Evolutionary conservation across 35 echinoderm and acorn worm species (phyloP).

Genomic region (Antedon bifida): DNA sequence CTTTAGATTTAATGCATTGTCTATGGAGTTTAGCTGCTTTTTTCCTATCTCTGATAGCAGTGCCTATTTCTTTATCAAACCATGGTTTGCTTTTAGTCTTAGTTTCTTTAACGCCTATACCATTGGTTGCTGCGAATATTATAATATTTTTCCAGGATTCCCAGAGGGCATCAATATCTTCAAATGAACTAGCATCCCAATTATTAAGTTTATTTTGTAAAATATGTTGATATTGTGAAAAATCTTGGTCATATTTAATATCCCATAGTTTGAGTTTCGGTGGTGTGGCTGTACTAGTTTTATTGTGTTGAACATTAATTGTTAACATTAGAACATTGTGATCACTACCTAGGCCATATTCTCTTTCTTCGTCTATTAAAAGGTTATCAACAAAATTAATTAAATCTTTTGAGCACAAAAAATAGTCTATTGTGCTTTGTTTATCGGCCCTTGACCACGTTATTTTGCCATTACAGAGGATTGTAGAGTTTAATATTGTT

Average conservation of each 20-base stretch:
- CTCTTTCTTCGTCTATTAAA: too few species aligned
- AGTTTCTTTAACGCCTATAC: constrained; percentile 4
- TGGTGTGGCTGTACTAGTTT: too few species aligned
- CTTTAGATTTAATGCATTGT: not conserved
- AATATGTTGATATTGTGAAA: too few species aligned
- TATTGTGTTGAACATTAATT: too few species aligned
- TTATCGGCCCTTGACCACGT: not conserved
- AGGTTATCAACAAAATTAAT: not conserved
- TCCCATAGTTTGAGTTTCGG: too few species aligned
- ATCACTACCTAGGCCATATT: too few species aligned
- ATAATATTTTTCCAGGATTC: constrained; percentile 9
- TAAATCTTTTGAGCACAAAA: not conserved
- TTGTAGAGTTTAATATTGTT: too few species aligned
- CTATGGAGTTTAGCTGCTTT: constrained; percentile 3
- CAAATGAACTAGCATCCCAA: not conserved
- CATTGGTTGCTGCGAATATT: not conserved
- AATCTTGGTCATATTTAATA: too few species aligned
- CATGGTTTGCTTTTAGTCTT: constrained; percentile 3
- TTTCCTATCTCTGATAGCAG: constrained; percentile 8
- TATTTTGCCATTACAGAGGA: not conserved
- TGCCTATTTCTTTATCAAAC: constrained; percentile 10
- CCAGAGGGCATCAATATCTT: not conserved
- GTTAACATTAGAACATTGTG: too few species aligned
- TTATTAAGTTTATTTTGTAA: not conserved
- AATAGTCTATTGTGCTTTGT: constrained; percentile 1